Percentiles rank a stretch among this genome's conserved stretches.
Conservation (phyloP, 2,888 invertebrate species). For the Scotopteryx bipunctaria region DNA sequence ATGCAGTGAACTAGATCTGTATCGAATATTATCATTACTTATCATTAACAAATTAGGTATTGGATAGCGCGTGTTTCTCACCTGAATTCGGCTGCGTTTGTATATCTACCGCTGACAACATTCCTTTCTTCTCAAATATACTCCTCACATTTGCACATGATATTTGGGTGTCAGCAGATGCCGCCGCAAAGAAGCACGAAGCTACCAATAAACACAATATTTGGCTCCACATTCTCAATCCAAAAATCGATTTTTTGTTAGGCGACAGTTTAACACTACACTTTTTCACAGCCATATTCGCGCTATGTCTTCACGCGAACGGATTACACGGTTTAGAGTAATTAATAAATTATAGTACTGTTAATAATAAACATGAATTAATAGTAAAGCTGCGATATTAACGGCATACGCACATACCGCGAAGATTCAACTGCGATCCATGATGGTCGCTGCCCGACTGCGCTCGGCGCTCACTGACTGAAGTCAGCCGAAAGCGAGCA, state of each 20-base stretch:
- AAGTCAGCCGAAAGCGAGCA: constrained; percentile 57
- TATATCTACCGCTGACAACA: constrained; percentile 73
- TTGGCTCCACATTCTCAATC: constrained; percentile 75
- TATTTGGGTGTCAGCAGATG: constrained; percentile 64
- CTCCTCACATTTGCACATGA: constrained; percentile 80
- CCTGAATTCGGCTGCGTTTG: constrained; percentile 80
- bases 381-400: constrained; percentile 47
- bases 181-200: constrained; percentile 63
- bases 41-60: constrained; percentile 57
- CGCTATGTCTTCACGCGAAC: constrained; percentile 45
- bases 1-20: constrained; percentile 19
- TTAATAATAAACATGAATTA: constrained; percentile 29
- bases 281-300: constrained; percentile 78
- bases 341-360: constrained; percentile 60
- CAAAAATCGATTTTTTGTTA: constrained; percentile 82
- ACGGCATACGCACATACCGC: constrained; percentile 54
- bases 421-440: constrained; percentile 72
- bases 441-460: constrained; percentile 75
- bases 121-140: constrained; percentile 78
- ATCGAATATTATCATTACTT: constrained; percentile 59
- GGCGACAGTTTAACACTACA: constrained; percentile 78
- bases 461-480: constrained; percentile 41
- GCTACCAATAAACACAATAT: constrained; percentile 74
- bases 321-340: constrained; percentile 49
- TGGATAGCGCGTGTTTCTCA: constrained; percentile 65